phyloP scores from a whole-genome alignment of 2,113 vertebrate species.

The Neolamprologus falcicula region DNA sequence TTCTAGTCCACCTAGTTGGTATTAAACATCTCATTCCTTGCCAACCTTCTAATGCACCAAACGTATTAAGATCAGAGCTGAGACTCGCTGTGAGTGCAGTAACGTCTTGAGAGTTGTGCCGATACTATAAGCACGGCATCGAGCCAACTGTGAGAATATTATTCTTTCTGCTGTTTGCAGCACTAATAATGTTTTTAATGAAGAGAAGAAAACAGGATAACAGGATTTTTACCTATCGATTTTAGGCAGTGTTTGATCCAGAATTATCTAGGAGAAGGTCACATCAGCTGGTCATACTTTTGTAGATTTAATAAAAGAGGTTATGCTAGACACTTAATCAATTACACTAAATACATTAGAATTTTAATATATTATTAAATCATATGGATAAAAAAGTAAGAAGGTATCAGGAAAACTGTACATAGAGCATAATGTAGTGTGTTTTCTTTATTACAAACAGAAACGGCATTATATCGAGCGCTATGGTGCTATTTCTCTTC shows the following conservation, averaged over 20 bases:
- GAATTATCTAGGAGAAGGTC: background rate
- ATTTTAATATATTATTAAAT: background rate
- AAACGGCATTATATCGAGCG: background rate
- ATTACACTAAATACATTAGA: background rate
- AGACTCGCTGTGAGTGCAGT: background rate
- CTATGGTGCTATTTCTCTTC: background rate
- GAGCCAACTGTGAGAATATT: background rate
- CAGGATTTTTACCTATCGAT: background rate
- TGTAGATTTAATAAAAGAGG: background rate
- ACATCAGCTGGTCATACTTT: background rate
- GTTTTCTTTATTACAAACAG: background rate
- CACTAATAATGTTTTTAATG: background rate
- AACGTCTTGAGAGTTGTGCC: background rate
- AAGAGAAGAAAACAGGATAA: background rate
- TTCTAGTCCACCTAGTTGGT: background rate
- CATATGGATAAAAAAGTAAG: background rate
- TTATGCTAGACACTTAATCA: background rate
- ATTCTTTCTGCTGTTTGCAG: slow-evolving; percentile 8
- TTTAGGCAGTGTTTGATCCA: background rate
- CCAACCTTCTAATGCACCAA: slow-evolving; percentile 10
- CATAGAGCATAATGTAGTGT: background rate
- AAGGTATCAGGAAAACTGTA: background rate
- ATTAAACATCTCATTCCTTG: slow-evolving; percentile 23
- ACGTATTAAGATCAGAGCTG: slow-evolving; percentile 25
- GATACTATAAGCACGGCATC: background rate